Evolutionary conservation across 2,797 vertebrate genomes (phyloP).

Genomic region (Sparus aurata): DNA sequence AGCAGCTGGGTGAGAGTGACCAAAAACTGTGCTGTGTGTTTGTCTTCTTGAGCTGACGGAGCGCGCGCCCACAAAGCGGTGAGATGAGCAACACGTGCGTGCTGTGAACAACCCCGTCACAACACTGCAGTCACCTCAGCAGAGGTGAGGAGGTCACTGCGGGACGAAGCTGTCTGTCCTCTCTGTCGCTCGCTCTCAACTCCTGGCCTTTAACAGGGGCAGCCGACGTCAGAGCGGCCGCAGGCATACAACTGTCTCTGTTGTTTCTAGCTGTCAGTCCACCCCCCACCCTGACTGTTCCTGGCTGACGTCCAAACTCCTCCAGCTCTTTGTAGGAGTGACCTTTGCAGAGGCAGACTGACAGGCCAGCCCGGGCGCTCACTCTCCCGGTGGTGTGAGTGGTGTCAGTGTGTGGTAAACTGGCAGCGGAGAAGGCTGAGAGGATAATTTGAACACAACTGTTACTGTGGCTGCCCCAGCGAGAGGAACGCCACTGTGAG

Average conservation of each 20-base stretch:
- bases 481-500: slow-evolving; percentile 29
- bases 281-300: slow-evolving; percentile 28
- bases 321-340: slow-evolving; percentile 74
- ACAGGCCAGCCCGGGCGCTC: slow-evolving; percentile 47
- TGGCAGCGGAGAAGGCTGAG: slow-evolving; percentile 41
- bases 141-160: slow-evolving; percentile 49
- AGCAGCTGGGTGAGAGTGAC: neutral
- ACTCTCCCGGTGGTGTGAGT: slow-evolving; percentile 43
- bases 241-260: slow-evolving; percentile 58
- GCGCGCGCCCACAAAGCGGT: neutral
- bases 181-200: slow-evolving; percentile 46
- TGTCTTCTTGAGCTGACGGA: neutral
- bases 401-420: slow-evolving; percentile 49
- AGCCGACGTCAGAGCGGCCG: slow-evolving; percentile 52
- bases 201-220: slow-evolving; percentile 61
- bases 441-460: slow-evolving; percentile 52
- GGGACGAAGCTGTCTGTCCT: slow-evolving; percentile 39
- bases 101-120: neutral
- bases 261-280: slow-evolving; percentile 69
- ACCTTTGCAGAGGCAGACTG: slow-evolving; percentile 77
- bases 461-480: slow-evolving; percentile 30
- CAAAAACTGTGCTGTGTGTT: neutral
- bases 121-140: slow-evolving; percentile 4
- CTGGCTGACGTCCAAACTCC: slow-evolving; percentile 69
- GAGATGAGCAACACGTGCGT: slow-evolving; percentile 5